phyloP scores from a whole-genome alignment of 2,797 vertebrate genomes.

The Sciurus carolinensis region DNA sequence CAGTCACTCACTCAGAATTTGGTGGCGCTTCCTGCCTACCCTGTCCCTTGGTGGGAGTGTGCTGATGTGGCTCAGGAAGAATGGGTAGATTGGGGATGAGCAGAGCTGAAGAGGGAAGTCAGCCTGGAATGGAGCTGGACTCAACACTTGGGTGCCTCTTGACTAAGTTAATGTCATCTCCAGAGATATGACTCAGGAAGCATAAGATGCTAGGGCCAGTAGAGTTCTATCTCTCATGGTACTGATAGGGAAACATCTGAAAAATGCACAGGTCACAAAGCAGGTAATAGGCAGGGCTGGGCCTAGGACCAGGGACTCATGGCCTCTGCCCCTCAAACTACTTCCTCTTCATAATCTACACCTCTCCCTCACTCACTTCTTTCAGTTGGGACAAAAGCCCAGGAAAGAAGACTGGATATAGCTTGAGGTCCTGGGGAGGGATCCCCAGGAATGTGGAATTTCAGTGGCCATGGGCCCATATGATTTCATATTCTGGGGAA shows the following conservation, averaged over 20 bases:
- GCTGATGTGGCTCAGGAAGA: background rate
- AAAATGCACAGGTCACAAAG: background rate
- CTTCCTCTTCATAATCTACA: background rate
- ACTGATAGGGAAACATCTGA: background rate
- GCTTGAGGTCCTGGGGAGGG: background rate
- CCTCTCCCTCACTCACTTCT: background rate
- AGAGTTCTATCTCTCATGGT: background rate
- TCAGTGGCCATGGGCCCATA: background rate
- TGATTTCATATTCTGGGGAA: background rate
- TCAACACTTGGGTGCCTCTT: background rate
- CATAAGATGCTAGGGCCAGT: background rate
- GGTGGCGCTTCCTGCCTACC: background rate
- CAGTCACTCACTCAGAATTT: background rate
- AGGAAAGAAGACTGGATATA: constrained; percentile 3
- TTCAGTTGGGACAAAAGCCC: background rate
- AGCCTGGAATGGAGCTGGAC: background rate
- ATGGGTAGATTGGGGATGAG: background rate
- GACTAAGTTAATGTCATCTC: background rate
- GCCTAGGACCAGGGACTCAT: background rate
- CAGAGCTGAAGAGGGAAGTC: background rate
- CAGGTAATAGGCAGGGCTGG: background rate
- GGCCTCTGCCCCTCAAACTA: background rate
- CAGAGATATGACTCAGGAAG: background rate
- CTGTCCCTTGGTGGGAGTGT: no score
- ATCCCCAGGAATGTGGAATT: background rate